Evolutionary conservation across 2,888 invertebrate species (phyloP), one percentile per base, ranked within the genome.

Genomic region (Xylota segnis): DNA sequence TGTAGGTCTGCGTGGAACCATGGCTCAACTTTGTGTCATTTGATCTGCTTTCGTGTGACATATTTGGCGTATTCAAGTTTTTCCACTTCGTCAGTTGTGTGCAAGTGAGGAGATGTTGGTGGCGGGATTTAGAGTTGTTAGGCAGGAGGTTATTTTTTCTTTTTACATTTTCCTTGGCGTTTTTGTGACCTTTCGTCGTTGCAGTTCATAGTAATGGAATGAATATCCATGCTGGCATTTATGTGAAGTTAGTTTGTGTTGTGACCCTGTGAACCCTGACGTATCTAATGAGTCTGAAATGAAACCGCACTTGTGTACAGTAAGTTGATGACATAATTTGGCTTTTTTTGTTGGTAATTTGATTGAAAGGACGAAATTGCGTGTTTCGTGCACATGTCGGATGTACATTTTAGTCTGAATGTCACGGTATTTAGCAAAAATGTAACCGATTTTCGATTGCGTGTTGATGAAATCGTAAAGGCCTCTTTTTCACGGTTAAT

Each of bases 1-100:
- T 76, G 56, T 71, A 23, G 66, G 50, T 47, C 34, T 43, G 50
- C 10, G 5, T 37, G 12, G 12, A 59, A 37, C 12, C 23, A 23
- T 37, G 23, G 37, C 32, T 56, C 70, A 18, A 40, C 56, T 45
- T 27, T 12, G 4, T 61, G 45, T 84, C 37, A 66, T 72, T 75
- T 58, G 59, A 59, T 68, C 81, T 27, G 61, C 29, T 66, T 74
- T 71, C 76, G 68, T 82, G 86, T 86, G 86, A 86, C 86, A 86
- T 86, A 86, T 82, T 82, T 74, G 82, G 76, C 70, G 65, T 54
- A 86, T 86, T 61, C 76, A 68, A 82, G 76, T 56, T 76, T 78
- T 68, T 72, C 82, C 75, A 40, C 75, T 66, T 43, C 54, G 66
- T 43, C 71, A 54, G 52, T 61, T 50, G 52, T 40, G 65, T 40